Conservation (phyloP, 2,113 vertebrate genomes). For the Gulo gulo region DNA sequence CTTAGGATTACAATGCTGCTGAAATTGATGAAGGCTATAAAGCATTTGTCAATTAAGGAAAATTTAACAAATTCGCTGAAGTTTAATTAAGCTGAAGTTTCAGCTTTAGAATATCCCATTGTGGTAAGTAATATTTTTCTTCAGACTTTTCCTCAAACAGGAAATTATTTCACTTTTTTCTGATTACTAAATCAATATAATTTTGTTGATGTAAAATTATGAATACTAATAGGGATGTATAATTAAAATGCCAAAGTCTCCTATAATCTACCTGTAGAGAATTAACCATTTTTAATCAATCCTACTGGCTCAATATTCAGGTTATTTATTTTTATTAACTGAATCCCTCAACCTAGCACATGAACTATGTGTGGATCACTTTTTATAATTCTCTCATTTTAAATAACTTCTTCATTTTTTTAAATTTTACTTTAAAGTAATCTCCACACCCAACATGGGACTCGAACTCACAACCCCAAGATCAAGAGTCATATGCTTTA, state of each 20-base stretch:
- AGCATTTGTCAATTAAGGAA: neutral
- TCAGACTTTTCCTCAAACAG: neutral
- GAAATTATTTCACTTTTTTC: slow-evolving; percentile 4
- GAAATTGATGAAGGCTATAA: neutral
- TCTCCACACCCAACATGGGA: neutral
- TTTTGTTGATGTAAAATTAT: neutral
- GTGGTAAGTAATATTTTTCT: neutral
- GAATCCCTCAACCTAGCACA: neutral
- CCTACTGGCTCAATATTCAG: neutral
- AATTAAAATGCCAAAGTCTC: neutral
- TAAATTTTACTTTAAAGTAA: neutral
- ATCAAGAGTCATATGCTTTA: neutral
- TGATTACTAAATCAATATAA: neutral
- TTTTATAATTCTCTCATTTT: neutral
- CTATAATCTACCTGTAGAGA: neutral
- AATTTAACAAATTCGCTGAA: neutral
- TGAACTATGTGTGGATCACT: neutral
- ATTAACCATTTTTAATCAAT: neutral
- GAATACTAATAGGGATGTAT: neutral
- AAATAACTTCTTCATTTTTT: neutral
- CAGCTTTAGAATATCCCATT: neutral
- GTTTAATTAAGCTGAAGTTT: neutral
- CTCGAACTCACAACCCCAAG: neutral
- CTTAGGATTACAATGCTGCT: neutral
- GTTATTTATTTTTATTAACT: neutral